A percentile compares a stretch with the other conserved stretches of the same genome.
Evolutionary conservation across 37 sponge, comb jelly and placozoan genomes (phyloP).

Genomic region (Bolinopsis microptera): DNA sequence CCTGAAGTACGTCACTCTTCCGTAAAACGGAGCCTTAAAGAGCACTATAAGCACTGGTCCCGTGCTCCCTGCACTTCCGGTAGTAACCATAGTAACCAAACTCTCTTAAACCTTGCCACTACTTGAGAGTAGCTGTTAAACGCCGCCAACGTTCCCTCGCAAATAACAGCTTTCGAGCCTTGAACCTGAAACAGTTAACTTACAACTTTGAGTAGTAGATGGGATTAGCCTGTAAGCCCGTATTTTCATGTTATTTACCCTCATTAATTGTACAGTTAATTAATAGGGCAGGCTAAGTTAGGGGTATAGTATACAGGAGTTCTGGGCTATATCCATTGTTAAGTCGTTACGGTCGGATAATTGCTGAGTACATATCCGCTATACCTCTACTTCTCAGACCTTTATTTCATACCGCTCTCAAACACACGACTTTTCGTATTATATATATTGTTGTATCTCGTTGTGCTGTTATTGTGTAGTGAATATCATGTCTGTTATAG

Average conservation of each 20-base stretch:
- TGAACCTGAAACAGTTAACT: neutral
- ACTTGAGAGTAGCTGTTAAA: neutral
- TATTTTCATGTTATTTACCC: too few species aligned
- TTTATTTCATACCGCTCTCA: too few species aligned
- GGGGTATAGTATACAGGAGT: neutral
- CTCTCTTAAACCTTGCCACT: neutral
- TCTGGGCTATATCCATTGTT: neutral
- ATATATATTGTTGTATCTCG: too few species aligned
- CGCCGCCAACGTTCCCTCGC: too few species aligned
- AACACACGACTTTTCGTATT: too few species aligned
- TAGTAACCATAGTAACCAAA: neutral
- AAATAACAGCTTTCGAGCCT: neutral
- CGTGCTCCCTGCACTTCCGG: neutral
- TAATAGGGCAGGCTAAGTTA: neutral
- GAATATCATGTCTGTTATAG: neutral
- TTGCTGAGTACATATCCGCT: neutral
- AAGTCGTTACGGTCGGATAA: neutral
- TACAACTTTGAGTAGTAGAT: neutral
- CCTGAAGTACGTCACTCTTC: too few species aligned
- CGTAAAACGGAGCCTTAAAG: too few species aligned
- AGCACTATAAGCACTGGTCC: neutral
- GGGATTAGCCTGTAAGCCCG: neutral
- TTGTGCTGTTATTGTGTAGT: too few species aligned
- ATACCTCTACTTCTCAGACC: neutral
- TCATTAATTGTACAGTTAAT: neutral